Evolutionary conservation across 2,888 invertebrate genomes (phyloP).

Genomic region (Elegia similella): DNA sequence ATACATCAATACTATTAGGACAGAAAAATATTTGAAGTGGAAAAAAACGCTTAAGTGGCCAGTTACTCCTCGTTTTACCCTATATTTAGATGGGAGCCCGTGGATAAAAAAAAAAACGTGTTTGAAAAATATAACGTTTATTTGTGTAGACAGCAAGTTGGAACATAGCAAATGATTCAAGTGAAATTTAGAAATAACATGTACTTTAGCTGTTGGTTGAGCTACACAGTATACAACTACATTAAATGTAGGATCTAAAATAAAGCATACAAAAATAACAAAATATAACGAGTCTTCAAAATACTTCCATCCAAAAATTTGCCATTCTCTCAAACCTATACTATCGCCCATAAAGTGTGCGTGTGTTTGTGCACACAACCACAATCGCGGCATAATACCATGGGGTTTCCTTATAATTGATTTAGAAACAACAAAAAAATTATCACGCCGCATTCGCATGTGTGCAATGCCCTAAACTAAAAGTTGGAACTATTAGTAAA

Average conservation of each 20-base stretch:
- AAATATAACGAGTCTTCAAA: conserved; percentile 2
- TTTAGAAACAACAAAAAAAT: neutral
- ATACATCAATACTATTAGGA: no score
- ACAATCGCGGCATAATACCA: no score
- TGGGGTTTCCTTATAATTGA: no score
- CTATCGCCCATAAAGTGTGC: no score
- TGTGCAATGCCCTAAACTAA: neutral
- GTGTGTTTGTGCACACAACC: no score
- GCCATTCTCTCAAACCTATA: neutral
- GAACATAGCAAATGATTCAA: neutral
- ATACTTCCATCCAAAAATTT: neutral
- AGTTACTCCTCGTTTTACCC: no score
- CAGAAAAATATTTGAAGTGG: no score
- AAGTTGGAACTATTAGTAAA: conserved; percentile 1
- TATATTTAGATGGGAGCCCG: no score
- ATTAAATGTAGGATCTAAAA: conserved; percentile 8
- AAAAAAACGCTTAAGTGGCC: no score
- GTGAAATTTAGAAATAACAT: neutral
- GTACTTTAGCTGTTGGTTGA: neutral
- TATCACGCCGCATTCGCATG: no score
- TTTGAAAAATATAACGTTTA: conserved; percentile 13
- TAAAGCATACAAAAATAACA: conserved; percentile 7
- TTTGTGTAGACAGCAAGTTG: conserved; percentile 3
- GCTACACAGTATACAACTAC: conserved; percentile 6
- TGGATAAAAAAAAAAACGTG: neutral